A percentile compares a stretch with the other conserved stretches of the same genome.
Evolutionary conservation across 2,888 invertebrate species (phyloP).

Genomic region (Antheraea assamensis): DNA sequence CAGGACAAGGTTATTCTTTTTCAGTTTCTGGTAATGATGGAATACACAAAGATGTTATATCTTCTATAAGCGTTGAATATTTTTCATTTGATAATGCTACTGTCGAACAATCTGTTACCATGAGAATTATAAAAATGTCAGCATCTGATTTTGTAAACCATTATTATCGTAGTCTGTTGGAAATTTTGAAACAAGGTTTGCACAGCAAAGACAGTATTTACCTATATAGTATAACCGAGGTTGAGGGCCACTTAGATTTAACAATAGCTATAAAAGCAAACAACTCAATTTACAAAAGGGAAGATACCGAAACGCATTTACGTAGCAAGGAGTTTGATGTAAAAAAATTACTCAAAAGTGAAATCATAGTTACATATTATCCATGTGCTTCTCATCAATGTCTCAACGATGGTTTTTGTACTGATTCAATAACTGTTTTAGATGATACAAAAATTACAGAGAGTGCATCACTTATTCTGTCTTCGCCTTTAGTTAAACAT

Average conservation of each 20-base stretch:
- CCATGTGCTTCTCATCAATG: conserved; percentile 89
- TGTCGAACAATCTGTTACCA: conserved; percentile 90
- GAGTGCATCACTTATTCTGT: conserved; percentile 90
- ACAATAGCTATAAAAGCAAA: conserved; percentile 85
- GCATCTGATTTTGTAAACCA: conserved; percentile 89
- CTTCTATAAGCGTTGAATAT: conserved; percentile 92
- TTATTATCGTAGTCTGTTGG: conserved; percentile 88
- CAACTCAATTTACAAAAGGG: conserved; percentile 84
- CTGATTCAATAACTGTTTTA: conserved; percentile 86
- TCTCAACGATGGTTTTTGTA: conserved; percentile 90
- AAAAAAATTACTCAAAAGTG: conserved; percentile 83
- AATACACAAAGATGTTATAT: conserved; percentile 92
- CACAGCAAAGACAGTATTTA: conserved; percentile 84
- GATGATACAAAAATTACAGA: conserved; percentile 89
- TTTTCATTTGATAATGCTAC: conserved; percentile 90
- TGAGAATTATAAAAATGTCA: conserved; percentile 88
- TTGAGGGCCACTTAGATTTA: conserved; percentile 85
- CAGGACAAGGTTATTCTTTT: conserved; percentile 88
- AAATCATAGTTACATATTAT: conserved; percentile 87
- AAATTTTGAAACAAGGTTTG: conserved; percentile 86
- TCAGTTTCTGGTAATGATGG: conserved; percentile 95
- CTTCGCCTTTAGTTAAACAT: conserved; percentile 90
- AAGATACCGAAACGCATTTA: conserved; percentile 85
- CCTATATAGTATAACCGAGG: conserved; percentile 89
- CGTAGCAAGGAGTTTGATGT: conserved; percentile 85